Conservation (phyloP, 2,113 vertebrate genomes). For the Rhipidura dahli region DNA sequence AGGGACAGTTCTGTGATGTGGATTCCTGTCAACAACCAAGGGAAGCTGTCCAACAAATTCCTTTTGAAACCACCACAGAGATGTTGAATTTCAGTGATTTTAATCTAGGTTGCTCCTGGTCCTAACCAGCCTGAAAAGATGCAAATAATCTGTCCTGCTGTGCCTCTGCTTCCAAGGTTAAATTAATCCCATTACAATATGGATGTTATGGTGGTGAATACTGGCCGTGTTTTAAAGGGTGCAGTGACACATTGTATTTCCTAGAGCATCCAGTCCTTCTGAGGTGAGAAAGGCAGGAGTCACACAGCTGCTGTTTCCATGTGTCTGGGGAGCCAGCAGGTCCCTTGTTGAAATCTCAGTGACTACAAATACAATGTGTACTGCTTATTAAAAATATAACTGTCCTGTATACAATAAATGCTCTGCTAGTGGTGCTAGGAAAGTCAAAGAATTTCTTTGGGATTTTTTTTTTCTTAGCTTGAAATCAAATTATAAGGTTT, state of each 20-base stretch:
- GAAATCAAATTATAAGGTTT: conserved; percentile 1
- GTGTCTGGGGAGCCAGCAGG: background rate
- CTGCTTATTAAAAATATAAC: background rate
- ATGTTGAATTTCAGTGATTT: background rate
- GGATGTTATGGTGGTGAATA: background rate
- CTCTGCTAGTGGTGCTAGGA: background rate
- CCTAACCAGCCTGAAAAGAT: background rate
- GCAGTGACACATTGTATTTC: background rate
- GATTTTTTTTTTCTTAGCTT: background rate
- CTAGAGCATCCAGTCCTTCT: background rate
- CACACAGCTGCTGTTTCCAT: background rate
- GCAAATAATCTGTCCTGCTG: background rate
- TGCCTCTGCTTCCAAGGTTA: background rate
- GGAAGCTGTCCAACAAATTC: background rate
- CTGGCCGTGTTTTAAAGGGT: background rate
- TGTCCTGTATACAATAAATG: background rate
- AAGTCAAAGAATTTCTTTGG: background rate
- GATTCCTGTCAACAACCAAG: background rate
- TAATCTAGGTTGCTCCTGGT: background rate
- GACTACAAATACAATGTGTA: background rate
- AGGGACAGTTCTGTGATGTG: background rate
- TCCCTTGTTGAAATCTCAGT: background rate
- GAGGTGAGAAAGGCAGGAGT: background rate
- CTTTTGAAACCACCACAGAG: background rate
- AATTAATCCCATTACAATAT: background rate